Base-by-base conservation (phyloP, 2,113 vertebrate species). In the Morone saxatilis region DNA sequence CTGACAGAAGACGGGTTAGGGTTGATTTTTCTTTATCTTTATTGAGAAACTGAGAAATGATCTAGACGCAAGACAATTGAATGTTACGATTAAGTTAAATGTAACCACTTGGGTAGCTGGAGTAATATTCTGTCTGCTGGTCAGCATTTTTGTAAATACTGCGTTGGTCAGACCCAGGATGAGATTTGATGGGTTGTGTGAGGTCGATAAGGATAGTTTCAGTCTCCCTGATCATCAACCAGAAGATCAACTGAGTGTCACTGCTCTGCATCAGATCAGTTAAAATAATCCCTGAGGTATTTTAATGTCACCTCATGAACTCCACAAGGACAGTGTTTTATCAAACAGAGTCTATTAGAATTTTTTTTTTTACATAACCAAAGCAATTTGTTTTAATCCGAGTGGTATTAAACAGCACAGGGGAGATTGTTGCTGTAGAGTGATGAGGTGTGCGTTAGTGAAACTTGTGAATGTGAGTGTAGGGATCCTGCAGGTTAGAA, bases 371-470 rank as follows among this genome's bases (percentile, higher is more conserved):
- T 83, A 86, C 66, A 63, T 89, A 87, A 91, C 87, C 83, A 76
- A 88, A 89, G 80, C 80, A 77, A 89, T 89, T 89, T 82, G 66
- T 54, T 71, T 76, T 85, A 92, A 91, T 88, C 89, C 45, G 60
- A 36, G 38, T 16, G 72, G 83, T 76, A 90, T 89, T 86, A 91
- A 88, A 67, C 31, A 41, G 83, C 59, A 62, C 40, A 25, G 61
- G 31, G 41, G 70, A 67, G 67, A 75, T 66, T 76, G 72, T 54
- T 61, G 62, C 63, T 76, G 60, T 6, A 62, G 78, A 83, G 47
- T 45, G 56, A 60, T 79, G 63, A 17, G 43, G 45, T 65, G 47
- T 70, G 78, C 60, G 54, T 68, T 61, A 50, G 65, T 17, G 9
- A 51, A 73, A 31, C 62, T 41, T 31, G 54, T 86, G 61, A 38